Conservation (phyloP, 2,888 invertebrate species). For the Drosophila parthenogenetica region DNA sequence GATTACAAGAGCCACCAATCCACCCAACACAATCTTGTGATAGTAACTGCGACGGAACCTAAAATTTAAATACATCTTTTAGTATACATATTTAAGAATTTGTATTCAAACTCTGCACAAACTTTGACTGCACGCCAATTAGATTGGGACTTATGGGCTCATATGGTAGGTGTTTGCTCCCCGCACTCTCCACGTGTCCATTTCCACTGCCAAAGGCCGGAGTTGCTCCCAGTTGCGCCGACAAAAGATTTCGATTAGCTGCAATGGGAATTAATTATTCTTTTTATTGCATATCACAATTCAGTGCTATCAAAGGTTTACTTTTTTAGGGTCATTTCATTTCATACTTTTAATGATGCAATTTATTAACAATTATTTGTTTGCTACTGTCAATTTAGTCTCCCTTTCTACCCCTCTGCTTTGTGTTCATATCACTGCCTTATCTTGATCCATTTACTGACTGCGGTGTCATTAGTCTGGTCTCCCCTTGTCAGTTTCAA, state of each 20-base stretch:
- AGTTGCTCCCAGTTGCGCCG: constrained; percentile 56
- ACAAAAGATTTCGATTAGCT: constrained; percentile 74
- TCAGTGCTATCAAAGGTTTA: neutral
- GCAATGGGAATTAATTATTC: constrained; percentile 38
- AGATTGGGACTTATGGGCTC: constrained; percentile 71
- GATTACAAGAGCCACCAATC: constrained; percentile 86
- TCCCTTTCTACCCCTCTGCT: constrained; percentile 4
- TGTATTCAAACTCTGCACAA: constrained; percentile 45
- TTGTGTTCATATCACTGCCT: constrained; percentile 18
- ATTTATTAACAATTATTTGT: constrained; percentile 60
- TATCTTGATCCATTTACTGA: constrained; percentile 68
- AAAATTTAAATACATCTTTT: constrained; percentile 68
- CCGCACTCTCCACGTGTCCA: constrained; percentile 53
- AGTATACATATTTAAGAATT: too few species aligned
- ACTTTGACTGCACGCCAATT: constrained; percentile 84
- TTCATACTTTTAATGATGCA: constrained; percentile 1
- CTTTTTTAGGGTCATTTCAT: neutral
- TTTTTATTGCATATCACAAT: constrained; percentile 28
- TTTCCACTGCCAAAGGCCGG: constrained; percentile 50
- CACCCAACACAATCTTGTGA: constrained; percentile 86
- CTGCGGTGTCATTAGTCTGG: constrained; percentile 44
- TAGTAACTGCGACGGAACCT: constrained; percentile 89
- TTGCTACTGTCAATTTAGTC: constrained; percentile 44
- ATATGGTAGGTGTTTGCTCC: constrained; percentile 57
- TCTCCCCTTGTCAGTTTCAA: neutral